phyloP scores from a whole-genome alignment of 2,113 vertebrate species.

The Psophia crepitans region DNA sequence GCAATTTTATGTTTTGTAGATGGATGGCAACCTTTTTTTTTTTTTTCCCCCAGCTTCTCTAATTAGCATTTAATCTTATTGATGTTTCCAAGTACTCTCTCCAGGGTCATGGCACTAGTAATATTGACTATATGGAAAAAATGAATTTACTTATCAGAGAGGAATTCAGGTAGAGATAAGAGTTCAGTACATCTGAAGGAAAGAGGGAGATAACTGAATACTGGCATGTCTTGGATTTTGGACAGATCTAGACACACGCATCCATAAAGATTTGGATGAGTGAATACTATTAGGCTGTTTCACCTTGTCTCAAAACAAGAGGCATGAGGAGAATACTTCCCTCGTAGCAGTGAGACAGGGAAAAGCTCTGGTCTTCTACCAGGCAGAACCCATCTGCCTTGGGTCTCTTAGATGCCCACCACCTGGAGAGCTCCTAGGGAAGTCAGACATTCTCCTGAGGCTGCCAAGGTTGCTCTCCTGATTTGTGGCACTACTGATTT shows the following conservation, averaged over 20 bases:
- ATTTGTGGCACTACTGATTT: background rate
- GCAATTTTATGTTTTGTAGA: background rate
- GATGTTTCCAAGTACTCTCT: background rate
- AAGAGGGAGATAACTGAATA: background rate
- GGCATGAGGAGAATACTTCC: background rate
- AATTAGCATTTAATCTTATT: background rate
- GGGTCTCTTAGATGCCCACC: accelerated
- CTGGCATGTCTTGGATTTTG: background rate
- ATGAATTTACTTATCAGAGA: background rate
- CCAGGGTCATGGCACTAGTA: background rate
- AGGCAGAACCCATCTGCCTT: background rate
- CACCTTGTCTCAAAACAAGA: background rate
- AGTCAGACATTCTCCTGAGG: background rate
- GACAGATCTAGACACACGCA: background rate
- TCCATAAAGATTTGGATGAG: background rate
- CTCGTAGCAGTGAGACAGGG: accelerated
- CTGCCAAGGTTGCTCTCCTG: background rate
- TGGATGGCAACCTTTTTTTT: background rate
- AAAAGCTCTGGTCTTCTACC: background rate
- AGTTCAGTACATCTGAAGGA: background rate
- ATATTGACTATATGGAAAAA: background rate
- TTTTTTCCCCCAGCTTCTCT: background rate
- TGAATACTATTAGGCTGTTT: background rate
- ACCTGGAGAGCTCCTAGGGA: background rate
- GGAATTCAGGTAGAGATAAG: background rate